A percentile compares a stretch with the other conserved stretches of the same genome.
These are phyloP conservation scores for Lamellibrachia columna DNA, from an alignment of 2,888 invertebrate species.

Conservation along the genomic window DNA sequence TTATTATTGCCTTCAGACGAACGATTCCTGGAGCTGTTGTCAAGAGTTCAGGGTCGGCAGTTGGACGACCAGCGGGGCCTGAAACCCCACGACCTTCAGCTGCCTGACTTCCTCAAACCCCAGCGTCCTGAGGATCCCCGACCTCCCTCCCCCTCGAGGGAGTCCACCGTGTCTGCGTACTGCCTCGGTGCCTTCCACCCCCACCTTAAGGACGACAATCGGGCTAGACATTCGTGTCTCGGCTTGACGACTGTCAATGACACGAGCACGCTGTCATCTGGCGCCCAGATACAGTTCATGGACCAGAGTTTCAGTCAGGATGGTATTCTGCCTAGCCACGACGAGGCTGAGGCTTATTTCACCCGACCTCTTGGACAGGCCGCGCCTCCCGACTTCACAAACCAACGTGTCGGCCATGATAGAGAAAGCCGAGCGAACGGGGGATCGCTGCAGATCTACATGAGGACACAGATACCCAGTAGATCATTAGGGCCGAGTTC, in stretches of 20 bases:
- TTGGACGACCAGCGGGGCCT: slow-evolving; percentile 35
- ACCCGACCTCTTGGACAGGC: neutral
- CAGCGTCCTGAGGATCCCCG: neutral
- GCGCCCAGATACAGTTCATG: slow-evolving; percentile 34
- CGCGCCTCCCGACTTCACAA: neutral
- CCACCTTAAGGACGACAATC: neutral
- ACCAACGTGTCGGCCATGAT: neutral
- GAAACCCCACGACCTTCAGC: slow-evolving; percentile 23
- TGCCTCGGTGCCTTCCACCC: slow-evolving; percentile 11
- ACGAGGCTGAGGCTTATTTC: slow-evolving; percentile 61
- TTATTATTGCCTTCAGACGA: slow-evolving; percentile 25
- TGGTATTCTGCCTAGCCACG: slow-evolving; percentile 54
- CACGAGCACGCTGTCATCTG: neutral
- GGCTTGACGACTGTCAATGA: neutral
- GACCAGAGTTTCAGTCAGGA: slow-evolving; percentile 59
- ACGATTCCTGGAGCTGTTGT: slow-evolving; percentile 29
- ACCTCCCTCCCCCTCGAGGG: neutral
- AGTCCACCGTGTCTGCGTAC: neutral
- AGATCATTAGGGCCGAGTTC: neutral
- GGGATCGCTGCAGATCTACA: neutral
- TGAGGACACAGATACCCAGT: neutral
- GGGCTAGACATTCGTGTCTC: neutral
- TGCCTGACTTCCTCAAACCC: slow-evolving; percentile 33
- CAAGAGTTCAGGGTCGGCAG: slow-evolving; percentile 31
- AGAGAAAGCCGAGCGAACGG: neutral